Percentiles rank a stretch among this genome's conserved stretches.
These are phyloP conservation scores for Podarcis raffonei DNA, from an alignment of 2,113 vertebrate species.

Conservation along the genomic window DNA sequence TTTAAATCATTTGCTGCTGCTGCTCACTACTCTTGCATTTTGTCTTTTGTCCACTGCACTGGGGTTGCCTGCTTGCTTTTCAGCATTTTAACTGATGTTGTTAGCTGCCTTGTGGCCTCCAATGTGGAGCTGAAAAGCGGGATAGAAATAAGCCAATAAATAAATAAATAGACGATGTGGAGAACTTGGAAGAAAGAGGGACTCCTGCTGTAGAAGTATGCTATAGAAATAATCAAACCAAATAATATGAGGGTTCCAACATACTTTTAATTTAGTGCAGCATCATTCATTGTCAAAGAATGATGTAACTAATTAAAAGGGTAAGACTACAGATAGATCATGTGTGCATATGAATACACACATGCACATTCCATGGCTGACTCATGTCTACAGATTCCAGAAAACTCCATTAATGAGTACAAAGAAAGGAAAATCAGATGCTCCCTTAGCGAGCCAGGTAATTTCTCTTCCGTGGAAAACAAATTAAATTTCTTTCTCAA, in stretches of 20 bases:
- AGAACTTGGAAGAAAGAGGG: neutral
- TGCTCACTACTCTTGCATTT: neutral
- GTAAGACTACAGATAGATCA: too few relatives aligned
- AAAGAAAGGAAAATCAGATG: conserved; percentile 3
- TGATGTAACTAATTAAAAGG: neutral
- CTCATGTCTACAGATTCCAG: conserved; percentile 5
- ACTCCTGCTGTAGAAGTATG: neutral
- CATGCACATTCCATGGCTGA: neutral
- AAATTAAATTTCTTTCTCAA: conserved; percentile 5
- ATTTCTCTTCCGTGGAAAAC: neutral
- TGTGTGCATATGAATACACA: neutral
- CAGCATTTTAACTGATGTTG: neutral
- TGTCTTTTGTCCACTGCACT: neutral
- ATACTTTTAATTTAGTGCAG: conserved; percentile 28
- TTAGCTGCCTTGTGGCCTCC: neutral
- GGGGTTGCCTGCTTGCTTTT: neutral
- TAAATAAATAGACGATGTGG: neutral
- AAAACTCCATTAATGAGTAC: neutral
- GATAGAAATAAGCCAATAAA: neutral
- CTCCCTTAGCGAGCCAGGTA: conserved; percentile 4
- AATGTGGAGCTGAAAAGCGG: neutral
- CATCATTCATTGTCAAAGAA: conserved; percentile 25
- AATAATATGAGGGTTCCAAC: neutral
- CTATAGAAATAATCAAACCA: neutral
- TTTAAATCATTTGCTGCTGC: neutral